A percentile compares a stretch with the other conserved stretches of the same genome.
phyloP scores from a whole-genome alignment of 2,113 vertebrate species.

The Podarcis raffonei region DNA sequence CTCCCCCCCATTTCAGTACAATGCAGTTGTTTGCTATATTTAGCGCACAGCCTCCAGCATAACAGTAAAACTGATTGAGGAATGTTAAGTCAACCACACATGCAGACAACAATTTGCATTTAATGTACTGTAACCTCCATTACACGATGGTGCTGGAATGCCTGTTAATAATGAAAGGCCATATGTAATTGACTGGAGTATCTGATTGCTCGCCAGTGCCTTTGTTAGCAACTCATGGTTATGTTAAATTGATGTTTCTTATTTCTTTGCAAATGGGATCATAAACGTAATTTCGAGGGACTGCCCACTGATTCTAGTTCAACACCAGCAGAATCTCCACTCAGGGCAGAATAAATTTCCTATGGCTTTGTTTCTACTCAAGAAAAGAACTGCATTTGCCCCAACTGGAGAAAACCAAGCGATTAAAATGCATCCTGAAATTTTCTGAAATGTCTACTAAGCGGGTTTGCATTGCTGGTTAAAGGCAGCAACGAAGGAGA shows the following conservation, averaged over 20 bases:
- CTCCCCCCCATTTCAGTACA: slow-evolving; percentile 12
- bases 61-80: slow-evolving; percentile 15
- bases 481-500: not conserved
- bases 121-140: slow-evolving; percentile 22
- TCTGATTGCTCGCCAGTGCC: slow-evolving; percentile 40
- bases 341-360: not conserved
- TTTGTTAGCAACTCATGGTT: slow-evolving; percentile 32
- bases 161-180: slow-evolving; percentile 29
- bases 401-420: not conserved
- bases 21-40: not conserved
- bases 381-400: slow-evolving; percentile 17
- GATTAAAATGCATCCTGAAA: not conserved
- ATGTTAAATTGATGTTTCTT: slow-evolving; percentile 36
- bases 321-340: not conserved
- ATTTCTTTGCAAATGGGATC: slow-evolving; percentile 23
- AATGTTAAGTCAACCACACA: slow-evolving; percentile 19
- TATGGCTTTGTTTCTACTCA: not conserved
- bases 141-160: slow-evolving; percentile 3
- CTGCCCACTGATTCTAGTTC: not conserved
- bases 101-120: slow-evolving; percentile 19
- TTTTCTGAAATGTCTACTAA: not conserved
- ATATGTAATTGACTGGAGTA: slow-evolving; percentile 19
- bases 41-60: not conserved
- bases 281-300: not conserved
- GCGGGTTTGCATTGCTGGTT: not conserved